Base-by-base conservation (phyloP, 2,113 vertebrate species). In the Caranx ignobilis region DNA sequence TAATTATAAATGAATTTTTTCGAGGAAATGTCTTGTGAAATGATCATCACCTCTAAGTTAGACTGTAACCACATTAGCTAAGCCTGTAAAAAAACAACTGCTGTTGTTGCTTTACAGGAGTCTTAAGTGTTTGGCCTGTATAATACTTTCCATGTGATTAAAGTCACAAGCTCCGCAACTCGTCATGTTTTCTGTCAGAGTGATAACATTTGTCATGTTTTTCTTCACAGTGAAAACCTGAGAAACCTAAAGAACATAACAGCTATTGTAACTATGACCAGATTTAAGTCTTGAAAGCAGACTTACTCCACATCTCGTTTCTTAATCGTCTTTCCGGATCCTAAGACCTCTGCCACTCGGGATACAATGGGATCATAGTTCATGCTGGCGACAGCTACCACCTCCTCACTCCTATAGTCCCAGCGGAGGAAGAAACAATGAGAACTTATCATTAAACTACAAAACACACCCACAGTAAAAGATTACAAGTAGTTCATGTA, bases 251-350 rank as follows among this genome's bases (percentile, higher is more conserved):
- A 76, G 78, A 77, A 77, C 72, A 83, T 69, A 82, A 88, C 64
- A 62, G 41, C 70, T 65, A 47, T 81, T 90, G 76, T 86, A 74
- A 77, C 61, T 5, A 8, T 57, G 39, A 85, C 34, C 41, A 68
- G 73, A 72, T 76, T 90, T 81, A 85, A 84, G 34, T 77, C n/a
- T 37, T 8, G n/a, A 21, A 86, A 75, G 72, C 26, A 68, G 56
- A 98, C 98, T 99, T 95, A 99, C 98, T 99, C 98, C 81, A 99
- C 98, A 19, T 99, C 98, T 0, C 98, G 96, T 76, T 99, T 99
- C 81, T 95, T 97, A 94, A 99, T 97, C 68, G 93, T 88, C 85
- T 97, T 97, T 91, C 98, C 96, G 0, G 97, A 97, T 67, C 95
- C 95, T 89, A 99, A 95, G 75, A 99, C 97, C 88, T 99, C 98